phyloP scores from a whole-genome alignment of 2,888 invertebrate genomes.

The Argyresthia goedartella region DNA sequence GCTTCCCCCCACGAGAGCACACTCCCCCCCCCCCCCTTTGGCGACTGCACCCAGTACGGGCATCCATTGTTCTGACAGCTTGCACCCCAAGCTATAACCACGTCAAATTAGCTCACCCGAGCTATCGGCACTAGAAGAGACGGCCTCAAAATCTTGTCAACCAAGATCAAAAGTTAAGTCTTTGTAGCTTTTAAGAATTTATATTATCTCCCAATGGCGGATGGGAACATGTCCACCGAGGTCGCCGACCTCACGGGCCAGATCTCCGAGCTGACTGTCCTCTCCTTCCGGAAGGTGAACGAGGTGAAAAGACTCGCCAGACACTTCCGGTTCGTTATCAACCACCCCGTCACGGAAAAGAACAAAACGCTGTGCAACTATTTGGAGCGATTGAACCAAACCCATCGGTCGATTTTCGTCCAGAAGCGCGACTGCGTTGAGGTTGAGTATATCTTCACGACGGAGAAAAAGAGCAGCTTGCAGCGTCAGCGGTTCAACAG shows the following conservation, averaged over 20 bases:
- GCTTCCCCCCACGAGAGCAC: slow-evolving; percentile 10
- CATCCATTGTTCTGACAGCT: slow-evolving; percentile 9
- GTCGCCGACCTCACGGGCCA: slow-evolving; percentile 29
- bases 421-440: slow-evolving; percentile 48
- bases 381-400: slow-evolving; percentile 36
- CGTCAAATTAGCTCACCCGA: slow-evolving; percentile 12
- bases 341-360: slow-evolving; percentile 41
- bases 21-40: slow-evolving; percentile 16
- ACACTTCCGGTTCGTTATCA: slow-evolving; percentile 44
- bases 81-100: slow-evolving; percentile 3
- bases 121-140: slow-evolving; percentile 10
- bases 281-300: slow-evolving; percentile 51
- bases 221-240: slow-evolving; percentile 10
- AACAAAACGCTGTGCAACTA: slow-evolving; percentile 35
- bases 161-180: slow-evolving; percentile 30
- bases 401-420: slow-evolving; percentile 41
- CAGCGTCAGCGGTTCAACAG: slow-evolving; percentile 60
- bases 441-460: slow-evolving; percentile 60
- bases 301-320: slow-evolving; percentile 48
- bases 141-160: slow-evolving; percentile 19
- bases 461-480: slow-evolving; percentile 55
- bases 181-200: slow-evolving; percentile 21
- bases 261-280: slow-evolving; percentile 39
- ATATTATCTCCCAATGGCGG: slow-evolving; percentile 15
- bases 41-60: slow-evolving; percentile 17